A percentile compares a stretch with the other conserved stretches of the same genome.
Evolutionary conservation across 2,113 vertebrate species (phyloP).

Genomic region (Epinephelus fuscoguttatus): DNA sequence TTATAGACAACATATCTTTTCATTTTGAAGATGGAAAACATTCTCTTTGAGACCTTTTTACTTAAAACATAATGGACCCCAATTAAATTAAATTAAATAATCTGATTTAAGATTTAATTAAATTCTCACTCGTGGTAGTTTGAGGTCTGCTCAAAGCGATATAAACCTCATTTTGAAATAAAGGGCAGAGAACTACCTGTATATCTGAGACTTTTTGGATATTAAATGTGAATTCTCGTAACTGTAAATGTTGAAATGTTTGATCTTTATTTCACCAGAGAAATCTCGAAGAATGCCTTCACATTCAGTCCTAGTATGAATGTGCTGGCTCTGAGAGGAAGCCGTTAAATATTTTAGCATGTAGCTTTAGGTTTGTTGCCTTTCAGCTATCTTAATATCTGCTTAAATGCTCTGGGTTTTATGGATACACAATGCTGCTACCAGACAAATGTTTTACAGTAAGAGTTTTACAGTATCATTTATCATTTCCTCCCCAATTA

Average conservation of each 20-base stretch:
- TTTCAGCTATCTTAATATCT: neutral
- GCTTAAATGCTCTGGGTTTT: neutral
- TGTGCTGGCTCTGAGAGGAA: neutral
- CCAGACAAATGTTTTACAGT: neutral
- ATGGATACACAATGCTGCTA: neutral
- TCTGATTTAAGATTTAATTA: neutral
- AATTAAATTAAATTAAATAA: neutral
- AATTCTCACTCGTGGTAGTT: neutral
- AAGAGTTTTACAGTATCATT: neutral
- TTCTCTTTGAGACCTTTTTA: neutral
- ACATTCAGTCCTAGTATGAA: neutral
- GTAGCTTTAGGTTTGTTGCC: neutral
- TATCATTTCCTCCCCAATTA: conserved; percentile 52
- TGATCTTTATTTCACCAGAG: neutral
- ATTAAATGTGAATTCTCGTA: neutral
- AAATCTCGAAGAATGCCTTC: neutral
- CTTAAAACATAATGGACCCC: neutral
- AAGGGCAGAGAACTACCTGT: neutral
- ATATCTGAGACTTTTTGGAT: neutral
- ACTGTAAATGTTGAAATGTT: neutral
- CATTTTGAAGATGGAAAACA: neutral
- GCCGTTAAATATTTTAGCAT: neutral
- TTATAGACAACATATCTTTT: neutral
- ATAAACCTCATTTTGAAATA: neutral
- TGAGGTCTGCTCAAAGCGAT: neutral